phyloP scores from a whole-genome alignment of 2,888 invertebrate species.

The Parnassius mnemosyne region DNA sequence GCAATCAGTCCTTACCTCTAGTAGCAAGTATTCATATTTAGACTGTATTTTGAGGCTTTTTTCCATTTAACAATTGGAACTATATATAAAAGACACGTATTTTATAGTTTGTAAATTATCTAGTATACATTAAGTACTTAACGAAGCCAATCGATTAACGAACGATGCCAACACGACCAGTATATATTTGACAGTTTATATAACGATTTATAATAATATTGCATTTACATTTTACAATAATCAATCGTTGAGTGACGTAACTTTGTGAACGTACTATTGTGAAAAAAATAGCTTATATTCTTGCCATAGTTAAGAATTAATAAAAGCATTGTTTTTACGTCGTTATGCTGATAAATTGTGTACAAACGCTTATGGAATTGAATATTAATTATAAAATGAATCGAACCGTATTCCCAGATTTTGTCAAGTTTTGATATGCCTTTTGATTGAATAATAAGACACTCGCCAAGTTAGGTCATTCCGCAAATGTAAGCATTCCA shows the following conservation, averaged over 20 bases:
- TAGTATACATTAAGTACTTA: constrained; percentile 39
- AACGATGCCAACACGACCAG: constrained; percentile 13
- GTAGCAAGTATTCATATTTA: constrained; percentile 54
- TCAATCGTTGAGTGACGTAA: constrained; percentile 15
- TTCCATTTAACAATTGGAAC: constrained; percentile 48
- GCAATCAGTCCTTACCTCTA: constrained; percentile 27
- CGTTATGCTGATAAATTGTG: not conserved
- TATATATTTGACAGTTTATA: constrained; percentile 6
- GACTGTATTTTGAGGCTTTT: constrained; percentile 66
- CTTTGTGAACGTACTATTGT: constrained; percentile 14
- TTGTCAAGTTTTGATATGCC: not conserved
- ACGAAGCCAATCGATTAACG: constrained; percentile 45
- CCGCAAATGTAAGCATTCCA: constrained; percentile 59
- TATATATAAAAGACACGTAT: constrained; percentile 51
- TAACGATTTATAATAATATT: constrained; percentile 7
- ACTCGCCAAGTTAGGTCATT: constrained; percentile 25
- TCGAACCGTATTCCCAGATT: not conserved
- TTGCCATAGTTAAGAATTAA: constrained; percentile 26
- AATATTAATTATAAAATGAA: not conserved
- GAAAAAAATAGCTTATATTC: constrained; percentile 16
- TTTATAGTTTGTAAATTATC: constrained; percentile 35
- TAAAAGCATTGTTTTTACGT: constrained; percentile 8
- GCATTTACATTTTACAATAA: constrained; percentile 24
- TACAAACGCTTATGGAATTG: constrained; percentile 20
- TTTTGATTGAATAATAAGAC: not conserved